Evolutionary conservation across 2,888 invertebrate genomes (phyloP).

Genomic region (Seira musarum): DNA sequence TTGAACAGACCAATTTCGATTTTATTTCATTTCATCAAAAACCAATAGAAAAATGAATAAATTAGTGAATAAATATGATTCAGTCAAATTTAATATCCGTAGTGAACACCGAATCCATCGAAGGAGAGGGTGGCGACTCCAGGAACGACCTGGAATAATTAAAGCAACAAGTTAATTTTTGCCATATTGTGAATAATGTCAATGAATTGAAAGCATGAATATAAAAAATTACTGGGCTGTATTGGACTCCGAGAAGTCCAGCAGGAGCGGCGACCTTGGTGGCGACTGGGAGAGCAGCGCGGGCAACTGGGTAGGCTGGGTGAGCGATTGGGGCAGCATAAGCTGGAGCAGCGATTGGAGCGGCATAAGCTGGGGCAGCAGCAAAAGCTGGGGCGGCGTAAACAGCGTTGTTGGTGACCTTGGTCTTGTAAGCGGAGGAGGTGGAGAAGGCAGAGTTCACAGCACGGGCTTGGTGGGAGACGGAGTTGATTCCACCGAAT

Average conservation of each 20-base stretch:
- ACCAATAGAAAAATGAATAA: background rate
- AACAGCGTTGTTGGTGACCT: conserved; percentile 49
- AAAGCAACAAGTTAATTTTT: too few relatives aligned
- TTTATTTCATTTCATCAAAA: too few relatives aligned
- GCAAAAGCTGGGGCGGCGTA: conserved; percentile 27
- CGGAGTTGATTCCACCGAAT: conserved; percentile 60
- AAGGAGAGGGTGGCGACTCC: conserved; percentile 79
- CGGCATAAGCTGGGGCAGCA: conserved; percentile 4
- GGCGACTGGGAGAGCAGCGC: conserved; percentile 70
- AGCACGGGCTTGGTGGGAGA: conserved; percentile 57
- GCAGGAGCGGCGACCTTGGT: conserved; percentile 35
- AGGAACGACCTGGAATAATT: too few relatives aligned
- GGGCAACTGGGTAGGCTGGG: conserved; percentile 11
- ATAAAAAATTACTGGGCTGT: too few relatives aligned
- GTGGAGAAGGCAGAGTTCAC: conserved; percentile 46
- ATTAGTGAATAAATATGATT: conserved; percentile 4
- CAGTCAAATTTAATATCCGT: conserved; percentile 53
- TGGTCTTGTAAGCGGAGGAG: conserved; percentile 52
- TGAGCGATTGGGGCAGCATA: conserved; percentile 17
- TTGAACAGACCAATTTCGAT: too few relatives aligned
- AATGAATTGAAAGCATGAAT: too few relatives aligned
- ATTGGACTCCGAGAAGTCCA: conserved; percentile 72
- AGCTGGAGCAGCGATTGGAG: conserved; percentile 25
- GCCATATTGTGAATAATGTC: too few relatives aligned
- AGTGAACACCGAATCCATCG: conserved; percentile 69